These are phyloP conservation scores for Hoplodrina blanda DNA, from an alignment of 2,888 invertebrate genomes.

Conservation along the genomic window DNA sequence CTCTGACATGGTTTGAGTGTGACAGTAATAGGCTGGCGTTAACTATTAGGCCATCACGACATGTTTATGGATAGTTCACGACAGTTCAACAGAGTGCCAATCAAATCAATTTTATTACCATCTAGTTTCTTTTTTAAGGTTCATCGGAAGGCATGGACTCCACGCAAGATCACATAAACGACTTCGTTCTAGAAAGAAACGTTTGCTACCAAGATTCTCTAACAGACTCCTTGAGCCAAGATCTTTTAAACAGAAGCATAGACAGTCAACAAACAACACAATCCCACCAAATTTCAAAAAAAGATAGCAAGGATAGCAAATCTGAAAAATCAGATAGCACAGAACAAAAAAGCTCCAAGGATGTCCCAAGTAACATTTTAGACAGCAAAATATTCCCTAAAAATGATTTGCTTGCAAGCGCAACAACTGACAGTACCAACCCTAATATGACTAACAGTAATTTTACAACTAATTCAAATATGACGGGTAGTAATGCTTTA, in stretches of 20 bases:
- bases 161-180: constrained; percentile 85
- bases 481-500: constrained; percentile 83
- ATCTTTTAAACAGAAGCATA: constrained; percentile 80
- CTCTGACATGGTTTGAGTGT: no score
- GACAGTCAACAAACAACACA: constrained; percentile 78
- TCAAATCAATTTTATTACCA: no score
- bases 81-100: no score
- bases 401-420: constrained; percentile 80
- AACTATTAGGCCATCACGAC: no score
- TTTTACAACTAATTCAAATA: constrained; percentile 85
- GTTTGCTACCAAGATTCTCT: constrained; percentile 88
- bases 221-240: constrained; percentile 86
- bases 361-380: constrained; percentile 81
- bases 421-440: constrained; percentile 84
- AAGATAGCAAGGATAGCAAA: constrained; percentile 81
- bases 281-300: constrained; percentile 74
- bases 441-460: constrained; percentile 86
- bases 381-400: constrained; percentile 78
- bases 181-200: constrained; percentile 87
- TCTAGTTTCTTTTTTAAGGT: constrained; percentile 67
- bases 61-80: no score
- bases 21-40: no score
- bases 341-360: constrained; percentile 84
- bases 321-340: constrained; percentile 84
- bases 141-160: constrained; percentile 85